Evolutionary conservation across 2,888 invertebrate species (phyloP), one percentile per base, ranked within the genome.

Genomic region (Ornithoptera alexandrae): DNA sequence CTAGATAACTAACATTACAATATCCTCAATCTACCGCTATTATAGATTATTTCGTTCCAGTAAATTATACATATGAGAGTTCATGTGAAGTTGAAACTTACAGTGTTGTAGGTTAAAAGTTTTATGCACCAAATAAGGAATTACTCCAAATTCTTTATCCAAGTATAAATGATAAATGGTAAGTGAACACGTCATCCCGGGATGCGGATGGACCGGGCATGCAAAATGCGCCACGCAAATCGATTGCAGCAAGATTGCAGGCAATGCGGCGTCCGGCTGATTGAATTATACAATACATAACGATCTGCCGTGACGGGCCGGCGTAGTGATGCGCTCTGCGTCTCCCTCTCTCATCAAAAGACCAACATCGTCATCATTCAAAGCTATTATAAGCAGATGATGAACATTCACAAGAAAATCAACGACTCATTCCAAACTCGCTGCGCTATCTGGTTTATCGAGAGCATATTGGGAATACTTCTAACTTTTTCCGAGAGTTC

Each of bases 241-340:
- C 82, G 81, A 86, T 86, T 80, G 76, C 73, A 74, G 77, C 74
- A 67, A 77, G 75, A 81, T 80, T 80, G 81, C 78, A 79, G 77
- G 80, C 84, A 80, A 79, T 81, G 81, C 81, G 77, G 79, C 77
- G 77, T 73, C 74, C 74, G 39, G 70, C 76, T 79, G 81, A 84
- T 84, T 81, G 76, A 83, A 87, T 85, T 83, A 83, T 81, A 79
- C 78, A 79, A 78, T 74, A 74, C 77, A 75, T 75, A 75, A 73
- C 69, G 71, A 72, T 61, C 39, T 63, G 71, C 58, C 56, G n/a
- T 68, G 60, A 73, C 12, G 68, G 67, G 68, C 60, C 56, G 30
- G 17, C 62, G 68, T 74, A 67, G 66, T 63, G 70, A 63, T 62
- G 63, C n/a, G 53, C 53, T n/a, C 53, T n/a, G n/a, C 15, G 17